Evolutionary conservation across 2,113 vertebrate species (phyloP), one percentile per base, ranked within the genome.

Genomic region (Furnarius figulus): DNA sequence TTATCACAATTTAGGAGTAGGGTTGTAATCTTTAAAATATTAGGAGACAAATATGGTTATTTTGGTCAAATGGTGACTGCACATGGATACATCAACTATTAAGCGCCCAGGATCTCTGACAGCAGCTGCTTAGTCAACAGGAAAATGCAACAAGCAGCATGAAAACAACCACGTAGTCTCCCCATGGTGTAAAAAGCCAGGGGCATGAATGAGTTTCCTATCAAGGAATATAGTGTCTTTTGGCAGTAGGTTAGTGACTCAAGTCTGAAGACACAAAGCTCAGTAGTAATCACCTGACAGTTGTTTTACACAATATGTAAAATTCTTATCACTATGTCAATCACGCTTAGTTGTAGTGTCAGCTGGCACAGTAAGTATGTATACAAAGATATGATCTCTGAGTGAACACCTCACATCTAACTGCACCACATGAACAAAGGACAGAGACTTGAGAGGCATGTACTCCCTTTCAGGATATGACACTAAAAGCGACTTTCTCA

Each of bases 281-380:
- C 63, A 47, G 8, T 68, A 52, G 25, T 83, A 72, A 62, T 93
- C 78, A 81, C 72, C 76, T 93, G 93, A 90, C 82, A 78, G 79
- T 65, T 92, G 68, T 96, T 90, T 81, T 70, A 84, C 27, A 47
- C 55, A 73, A 30, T 49, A 73, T 82, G 84, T 70, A 53, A 91
- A 94, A 83, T 56, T 80, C 50, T 81, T 80, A 56, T 14, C 31
- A 21, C 67, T 56, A 0, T 72, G 89, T 94, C 93, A 97, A 3
- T 95, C 95, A 87, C 39, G 25, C 85, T 89, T 74, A 71, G 82
- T 70, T 80, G 49, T 47, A 55, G 59, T 88, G 85, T 91, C 93
- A 95, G 49, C 56, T 20, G 9, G 56, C 55, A 27, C 44, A 83
- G 67, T 47, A 37, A 23, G 73, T 76, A 23, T n/a, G 30, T 77